Conservation (phyloP, 2,888 invertebrate species). For the Petrophora chlorosata region DNA sequence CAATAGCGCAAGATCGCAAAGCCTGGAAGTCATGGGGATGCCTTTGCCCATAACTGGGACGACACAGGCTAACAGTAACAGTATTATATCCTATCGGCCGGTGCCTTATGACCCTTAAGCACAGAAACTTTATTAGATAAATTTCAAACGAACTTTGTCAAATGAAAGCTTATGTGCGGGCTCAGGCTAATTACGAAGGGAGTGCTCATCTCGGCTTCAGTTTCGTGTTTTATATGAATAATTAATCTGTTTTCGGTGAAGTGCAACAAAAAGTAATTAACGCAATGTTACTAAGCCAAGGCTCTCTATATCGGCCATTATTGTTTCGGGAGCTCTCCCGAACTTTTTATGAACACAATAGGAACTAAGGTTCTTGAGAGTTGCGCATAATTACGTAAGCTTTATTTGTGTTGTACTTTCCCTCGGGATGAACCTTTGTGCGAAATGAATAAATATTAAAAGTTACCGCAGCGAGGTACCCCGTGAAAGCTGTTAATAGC, state of each 20-base stretch:
- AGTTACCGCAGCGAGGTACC: constrained; percentile 17
- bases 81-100: too few species aligned
- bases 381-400: constrained; percentile 34
- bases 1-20: too few species aligned
- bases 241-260: constrained; percentile 33
- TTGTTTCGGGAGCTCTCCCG: constrained; percentile 30
- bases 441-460: constrained; percentile 32
- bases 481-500: constrained; percentile 17
- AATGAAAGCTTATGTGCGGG: constrained; percentile 52
- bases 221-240: constrained; percentile 36
- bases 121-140: constrained; percentile 48
- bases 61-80: too few species aligned
- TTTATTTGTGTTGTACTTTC: constrained; percentile 33
- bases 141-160: constrained; percentile 50
- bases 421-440: constrained; percentile 26
- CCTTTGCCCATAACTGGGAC: too few species aligned
- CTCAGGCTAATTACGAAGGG: constrained; percentile 48
- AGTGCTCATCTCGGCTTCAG: constrained; percentile 41
- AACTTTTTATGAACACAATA: constrained; percentile 36
- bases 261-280: constrained; percentile 36
- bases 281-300: constrained; percentile 27
- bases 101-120: not conserved
- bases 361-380: constrained; percentile 27
- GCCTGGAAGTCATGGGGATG: too few species aligned
- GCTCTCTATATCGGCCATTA: constrained; percentile 31